Base-by-base conservation (phyloP, 2,888 invertebrate genomes). In the Ectemnius continuus region DNA sequence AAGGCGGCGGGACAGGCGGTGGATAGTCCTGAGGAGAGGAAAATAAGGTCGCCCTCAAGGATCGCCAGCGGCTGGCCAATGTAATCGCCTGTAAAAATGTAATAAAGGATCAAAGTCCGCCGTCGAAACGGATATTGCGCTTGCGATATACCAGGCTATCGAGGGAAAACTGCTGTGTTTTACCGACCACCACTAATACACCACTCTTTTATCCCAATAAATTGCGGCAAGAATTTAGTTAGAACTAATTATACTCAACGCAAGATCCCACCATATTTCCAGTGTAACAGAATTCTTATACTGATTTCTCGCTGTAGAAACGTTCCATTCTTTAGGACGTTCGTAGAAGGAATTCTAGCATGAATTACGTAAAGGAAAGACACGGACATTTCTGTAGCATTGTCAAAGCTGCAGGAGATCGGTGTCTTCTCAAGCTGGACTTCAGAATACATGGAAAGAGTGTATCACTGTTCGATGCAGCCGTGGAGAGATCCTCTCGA, bases 11-110 rank as follows among this genome's bases (percentile, higher is more conserved):
- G 70, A 69, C 58, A 66, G 70, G 66, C 73, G 18, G 48, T 62
- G 70, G 78, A 84, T 82, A 69, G 59, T 84, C 73, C 70, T 66
- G 47, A 70, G 63, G 56, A 75, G 73, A 71, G 73, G 77, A 79
- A 78, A 79, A 82, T 70, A 82, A 85, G 77, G 61, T 80, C 73
- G 77, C 52, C 81, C 76, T 56, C 64, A 47, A 85, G 82, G 82
- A 85, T 85, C 70, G 86, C 88, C 88, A 86, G 85, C 81, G 88
- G 88, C 87, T 86, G 86, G 84, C 84, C 87, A 87, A 87, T 84
- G 88, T 87, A 88, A 89, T 89, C 88, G 88, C 85, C 87, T 87
- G 89, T 88, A 86, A 89, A 89, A 90, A 90, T 88, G 85, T 88
- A 89, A 90, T 90, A 89, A 88, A 88, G 83, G 86, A 87, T 89